Base-by-base conservation (phyloP, 2,797 vertebrate species). In the Scyliorhinus canicula region DNA sequence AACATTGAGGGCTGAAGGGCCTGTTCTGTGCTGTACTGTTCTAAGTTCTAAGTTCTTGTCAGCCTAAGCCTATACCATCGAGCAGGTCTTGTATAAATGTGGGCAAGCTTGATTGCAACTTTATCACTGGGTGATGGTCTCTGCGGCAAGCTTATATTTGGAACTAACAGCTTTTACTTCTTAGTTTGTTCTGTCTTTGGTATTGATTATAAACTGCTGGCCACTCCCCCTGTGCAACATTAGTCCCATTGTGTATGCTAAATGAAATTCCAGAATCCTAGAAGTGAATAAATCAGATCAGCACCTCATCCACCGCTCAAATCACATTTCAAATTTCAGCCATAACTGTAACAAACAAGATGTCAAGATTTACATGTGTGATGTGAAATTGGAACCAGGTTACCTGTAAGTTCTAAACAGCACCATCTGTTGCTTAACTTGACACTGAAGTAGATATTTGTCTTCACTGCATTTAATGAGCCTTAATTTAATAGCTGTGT, bases 321-420 rank as follows among this genome's bases (percentile, higher is more conserved):
- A 9, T 40, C 57, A 91, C 12, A 57, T 91, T 63, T 91, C 88
- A 91, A 24, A 91, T 19, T 63, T 91, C 57, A 91, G n/a, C 88
- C n/a, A 63, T 40, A 91, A 44, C n/a, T 63, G 65, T 91, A 63
- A 91, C 21, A 91, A 91, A 63, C n/a, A 44, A 63, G 57, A 11
- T 65, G 57, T 35, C 16, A 44, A 91, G 57, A 40, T 91, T 91
- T 63, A 40, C 88, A 63, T 24, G 63, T 90, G n/a, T 16, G 40
- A 24, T 65, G 57, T 65, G 88, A 91, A 91, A 91, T 91, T 91
- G 88, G 21, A 91, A 91, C n/a, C 57, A 91, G 40, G n/a, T 44
- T 91, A 91, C n/a, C n/a, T 40, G 35, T 65, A 91, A n/a, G 55
- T 57, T 90, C 16, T 57, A 90, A 90, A 57, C 55, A 90, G 86